Evolutionary conservation across 2,888 invertebrate species (phyloP).

Genomic region (Conus canariensis): DNA sequence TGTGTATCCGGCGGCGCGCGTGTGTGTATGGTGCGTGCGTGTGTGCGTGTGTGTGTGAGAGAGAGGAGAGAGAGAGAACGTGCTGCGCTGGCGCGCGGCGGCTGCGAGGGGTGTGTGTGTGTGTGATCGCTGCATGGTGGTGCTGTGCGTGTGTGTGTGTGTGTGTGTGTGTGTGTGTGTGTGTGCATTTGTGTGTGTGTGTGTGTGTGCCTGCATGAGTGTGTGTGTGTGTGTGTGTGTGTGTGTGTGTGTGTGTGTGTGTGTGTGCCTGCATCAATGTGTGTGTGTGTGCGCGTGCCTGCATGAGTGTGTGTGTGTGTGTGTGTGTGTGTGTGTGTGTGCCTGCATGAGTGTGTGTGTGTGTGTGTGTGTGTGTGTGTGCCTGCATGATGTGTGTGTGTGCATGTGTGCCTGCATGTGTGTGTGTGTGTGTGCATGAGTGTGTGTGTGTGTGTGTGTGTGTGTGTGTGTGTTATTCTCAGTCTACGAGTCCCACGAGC

Average conservation of each 20-base stretch:
- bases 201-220: neutral
- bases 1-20: no score
- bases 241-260: no score
- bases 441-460: neutral
- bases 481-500: no score
- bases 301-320: neutral
- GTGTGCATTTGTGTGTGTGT: conserved; percentile 16
- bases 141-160: neutral
- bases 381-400: neutral
- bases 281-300: neutral
- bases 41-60: no score
- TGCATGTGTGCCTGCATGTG: neutral
- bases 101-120: no score
- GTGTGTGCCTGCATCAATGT: neutral
- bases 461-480: no score
- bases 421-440: neutral
- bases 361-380: neutral
- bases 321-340: neutral
- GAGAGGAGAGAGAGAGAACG: no score
- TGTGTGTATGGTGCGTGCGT: no score
- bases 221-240: no score
- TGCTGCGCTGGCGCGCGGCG: no score
- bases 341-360: neutral
- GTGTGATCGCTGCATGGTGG: neutral
- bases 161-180: neutral